phyloP scores from a whole-genome alignment of 2,888 invertebrate genomes.

The Rotaria magnacalcarata region DNA sequence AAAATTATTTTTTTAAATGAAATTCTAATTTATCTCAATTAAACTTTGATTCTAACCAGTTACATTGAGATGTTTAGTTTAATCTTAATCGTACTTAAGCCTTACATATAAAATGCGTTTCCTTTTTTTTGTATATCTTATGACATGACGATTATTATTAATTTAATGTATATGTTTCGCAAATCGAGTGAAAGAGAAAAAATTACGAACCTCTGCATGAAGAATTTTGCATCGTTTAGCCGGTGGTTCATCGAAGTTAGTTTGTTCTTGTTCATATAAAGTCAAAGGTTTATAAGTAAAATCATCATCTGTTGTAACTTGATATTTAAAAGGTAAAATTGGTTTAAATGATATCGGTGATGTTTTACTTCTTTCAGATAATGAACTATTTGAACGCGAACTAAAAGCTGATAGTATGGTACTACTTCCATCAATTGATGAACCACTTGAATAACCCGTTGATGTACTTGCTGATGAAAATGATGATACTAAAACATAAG shows the following conservation, averaged over 20 bases:
- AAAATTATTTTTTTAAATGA: too few species aligned
- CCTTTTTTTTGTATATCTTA: too few species aligned
- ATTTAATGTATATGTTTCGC: too few species aligned
- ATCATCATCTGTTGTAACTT: background rate
- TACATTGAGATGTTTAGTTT: too few species aligned
- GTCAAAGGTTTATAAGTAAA: background rate
- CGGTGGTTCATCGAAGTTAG: background rate
- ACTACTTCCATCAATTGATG: background rate
- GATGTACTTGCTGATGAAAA: background rate
- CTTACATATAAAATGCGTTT: too few species aligned
- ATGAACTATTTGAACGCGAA: slow-evolving; percentile 28
- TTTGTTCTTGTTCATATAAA: background rate
- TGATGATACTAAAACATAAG: background rate
- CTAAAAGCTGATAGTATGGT: background rate
- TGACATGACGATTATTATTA: too few species aligned
- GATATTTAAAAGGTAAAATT: background rate
- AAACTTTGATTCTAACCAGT: too few species aligned
- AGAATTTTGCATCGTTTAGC: background rate
- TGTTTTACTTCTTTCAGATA: slow-evolving; percentile 6
- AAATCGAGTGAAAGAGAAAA: background rate
- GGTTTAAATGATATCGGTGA: background rate
- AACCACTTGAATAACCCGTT: slow-evolving; percentile 26
- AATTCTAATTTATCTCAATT: too few species aligned
- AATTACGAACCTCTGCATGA: background rate
- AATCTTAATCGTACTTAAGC: too few species aligned